phyloP scores from a whole-genome alignment of 2,113 vertebrate genomes.

The Protobothrops mucrosquamatus region DNA sequence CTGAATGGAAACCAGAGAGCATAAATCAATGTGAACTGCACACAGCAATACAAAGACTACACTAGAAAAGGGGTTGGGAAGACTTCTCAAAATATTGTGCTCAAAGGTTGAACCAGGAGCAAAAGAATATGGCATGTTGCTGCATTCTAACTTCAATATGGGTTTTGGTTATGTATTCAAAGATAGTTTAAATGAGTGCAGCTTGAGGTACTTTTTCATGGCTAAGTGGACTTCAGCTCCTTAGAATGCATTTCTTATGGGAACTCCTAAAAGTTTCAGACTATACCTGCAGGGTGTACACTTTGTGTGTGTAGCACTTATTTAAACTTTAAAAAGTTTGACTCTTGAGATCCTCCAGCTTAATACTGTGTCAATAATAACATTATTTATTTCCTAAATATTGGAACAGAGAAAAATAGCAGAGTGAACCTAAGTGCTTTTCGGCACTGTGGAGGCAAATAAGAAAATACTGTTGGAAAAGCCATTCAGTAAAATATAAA shows the following conservation, averaged over 20 bases:
- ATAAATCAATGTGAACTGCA: not conserved
- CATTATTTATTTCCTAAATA: constrained; percentile 20
- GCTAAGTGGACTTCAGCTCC: constrained; percentile 22
- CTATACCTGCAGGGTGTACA: constrained; percentile 38
- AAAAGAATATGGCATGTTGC: not conserved
- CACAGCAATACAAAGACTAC: not conserved
- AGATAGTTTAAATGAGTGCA: not conserved
- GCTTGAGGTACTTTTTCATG: constrained; percentile 27
- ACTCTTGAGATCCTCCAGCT: constrained; percentile 32
- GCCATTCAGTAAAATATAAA: constrained; percentile 39
- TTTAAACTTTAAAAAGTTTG: constrained; percentile 55
- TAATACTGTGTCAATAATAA: constrained; percentile 42
- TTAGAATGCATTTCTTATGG: constrained; percentile 49
- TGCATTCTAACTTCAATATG: not conserved
- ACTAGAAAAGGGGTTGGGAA: not conserved
- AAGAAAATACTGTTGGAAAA: constrained; percentile 55
- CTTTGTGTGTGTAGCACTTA: constrained; percentile 32
- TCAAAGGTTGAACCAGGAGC: not conserved
- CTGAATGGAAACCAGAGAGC: not conserved
- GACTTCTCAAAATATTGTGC: not conserved
- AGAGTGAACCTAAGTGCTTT: constrained; percentile 47
- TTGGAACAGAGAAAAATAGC: constrained; percentile 31
- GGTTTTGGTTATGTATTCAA: not conserved
- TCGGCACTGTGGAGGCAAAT: constrained; percentile 36
- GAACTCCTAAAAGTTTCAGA: constrained; percentile 49